Base-by-base conservation (phyloP, 2,113 vertebrate genomes). In the Sisor rabdophorus region DNA sequence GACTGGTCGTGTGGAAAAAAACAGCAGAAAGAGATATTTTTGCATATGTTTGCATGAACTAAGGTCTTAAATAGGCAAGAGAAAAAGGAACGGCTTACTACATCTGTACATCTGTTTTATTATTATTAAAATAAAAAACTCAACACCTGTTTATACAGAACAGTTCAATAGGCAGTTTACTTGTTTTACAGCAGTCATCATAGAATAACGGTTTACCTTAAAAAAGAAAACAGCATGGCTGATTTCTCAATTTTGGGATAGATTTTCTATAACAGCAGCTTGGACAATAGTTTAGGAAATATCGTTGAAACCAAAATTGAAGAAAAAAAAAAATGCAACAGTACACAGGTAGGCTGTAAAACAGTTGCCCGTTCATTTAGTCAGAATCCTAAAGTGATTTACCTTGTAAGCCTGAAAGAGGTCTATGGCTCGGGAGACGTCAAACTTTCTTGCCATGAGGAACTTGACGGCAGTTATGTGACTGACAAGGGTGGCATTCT, bases 371-470 rank as follows among this genome's bases (percentile, higher is more conserved):
- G 9, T 44, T 44, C 40, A 10, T 44, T 44, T 36, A 36, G 32
- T 44, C 40, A 24, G 54, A 24, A 56, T 1, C 1, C 11, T 11
- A 6, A 53, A 9, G 30, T 3, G 16, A 30, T 48, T 73, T 88
- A 93, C 93, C 91, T 92, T 94, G 83, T 93, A 94, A 26, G 90
- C 93, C 84, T 94, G 91, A 82, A 94, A 93, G 71, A 94, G 91
- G 80, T 93, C 88, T 63, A 92, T 90, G 85, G 93, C 91, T 89
- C 93, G 88, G 75, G 84, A 84, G 75, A 94, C 91, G 30, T 94
- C 92, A 87, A 94, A 94, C 85, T 94, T 94, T 78, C 93, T 89
- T 82, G 93, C 93, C 91, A 92, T 93, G 80, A 94, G 92, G 87
- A 94, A 94, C 81, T 93, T 94, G 72, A 94, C 85, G 69, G 92